Base-by-base conservation (phyloP, 1,140 invertebrate genomes). In the Plectrocnemia conspersa region DNA sequence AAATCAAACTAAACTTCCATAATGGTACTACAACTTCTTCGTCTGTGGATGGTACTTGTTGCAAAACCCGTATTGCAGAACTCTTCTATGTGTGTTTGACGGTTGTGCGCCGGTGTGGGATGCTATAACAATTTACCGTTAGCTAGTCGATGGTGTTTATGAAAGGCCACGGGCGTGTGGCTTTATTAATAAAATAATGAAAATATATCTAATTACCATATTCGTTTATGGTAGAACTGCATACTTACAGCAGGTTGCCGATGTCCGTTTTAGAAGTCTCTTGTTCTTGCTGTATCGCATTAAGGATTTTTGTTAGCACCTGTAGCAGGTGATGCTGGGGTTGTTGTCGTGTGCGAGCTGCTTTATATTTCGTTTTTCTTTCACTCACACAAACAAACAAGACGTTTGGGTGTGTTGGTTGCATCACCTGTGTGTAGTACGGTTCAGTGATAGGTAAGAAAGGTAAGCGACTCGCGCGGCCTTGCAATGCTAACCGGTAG, bases 401-500 rank as follows among this genome's bases (percentile, higher is more conserved):
- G n/a, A n/a, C n/a, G n/a, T 36, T 18, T 18, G 19, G 35, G 35
- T 36, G 35, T 11, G 19, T 36, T 3, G 13, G 35, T 18, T 15
- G 35, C 35, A 13, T 13, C 13, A 13, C 3, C 35, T 36, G 35
- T 36, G 13, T 36, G 35, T 4, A 4, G 13, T 15, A 36, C 13
- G 35, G 19, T 13, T 36, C 35, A 18, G n/a, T n/a, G n/a, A n/a
- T n/a, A 4, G n/a, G 32, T 24, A 22, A 15, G 15, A 50, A 50
- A 55, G 53, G 53, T 55, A 45, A 55, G 53, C 53, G 53, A 55
- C 53, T 47, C 44, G 18, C 10, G 33, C 47, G 54, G 47, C 54
- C 54, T 56, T 56, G 54, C 54, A 56, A 56, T 56, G 54, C 36
- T 56, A 56, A 56, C 54, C 38, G 47, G 54, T 55, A 18, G 2